Conservation (phyloP, 2,113 vertebrate genomes). For the Chamaetylas fuelleborni region DNA sequence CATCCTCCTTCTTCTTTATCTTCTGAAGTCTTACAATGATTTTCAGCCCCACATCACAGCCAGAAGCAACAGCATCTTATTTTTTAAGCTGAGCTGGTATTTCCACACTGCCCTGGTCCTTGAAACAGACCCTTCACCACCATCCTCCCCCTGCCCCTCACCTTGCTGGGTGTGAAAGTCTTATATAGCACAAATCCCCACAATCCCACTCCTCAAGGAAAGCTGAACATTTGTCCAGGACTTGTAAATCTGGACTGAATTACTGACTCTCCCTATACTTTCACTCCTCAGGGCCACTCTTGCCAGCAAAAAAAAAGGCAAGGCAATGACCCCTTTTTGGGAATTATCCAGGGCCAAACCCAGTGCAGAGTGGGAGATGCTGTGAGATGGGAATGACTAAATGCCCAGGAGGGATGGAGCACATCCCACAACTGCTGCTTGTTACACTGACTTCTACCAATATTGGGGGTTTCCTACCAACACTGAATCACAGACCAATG, state of each 20-base stretch:
- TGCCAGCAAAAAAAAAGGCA: background rate
- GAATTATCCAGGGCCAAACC: background rate
- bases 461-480: background rate
- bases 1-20: background rate
- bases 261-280: background rate
- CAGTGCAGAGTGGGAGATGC: background rate
- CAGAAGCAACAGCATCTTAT: background rate
- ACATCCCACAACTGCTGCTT: background rate
- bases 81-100: background rate
- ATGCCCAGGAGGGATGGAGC: background rate
- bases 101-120: accelerated
- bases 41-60: background rate
- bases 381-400: background rate
- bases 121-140: too few relatives aligned
- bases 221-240: accelerated
- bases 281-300: background rate
- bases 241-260: background rate
- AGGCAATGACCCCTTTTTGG: background rate
- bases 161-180: background rate
- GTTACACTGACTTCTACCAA: background rate
- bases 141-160: background rate
- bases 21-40: background rate
- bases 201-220: background rate
- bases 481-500: background rate
- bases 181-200: accelerated